These are phyloP conservation scores for Agraylea sexmaculata DNA, from an alignment of 1,140 invertebrate species.

Conservation along the genomic window DNA sequence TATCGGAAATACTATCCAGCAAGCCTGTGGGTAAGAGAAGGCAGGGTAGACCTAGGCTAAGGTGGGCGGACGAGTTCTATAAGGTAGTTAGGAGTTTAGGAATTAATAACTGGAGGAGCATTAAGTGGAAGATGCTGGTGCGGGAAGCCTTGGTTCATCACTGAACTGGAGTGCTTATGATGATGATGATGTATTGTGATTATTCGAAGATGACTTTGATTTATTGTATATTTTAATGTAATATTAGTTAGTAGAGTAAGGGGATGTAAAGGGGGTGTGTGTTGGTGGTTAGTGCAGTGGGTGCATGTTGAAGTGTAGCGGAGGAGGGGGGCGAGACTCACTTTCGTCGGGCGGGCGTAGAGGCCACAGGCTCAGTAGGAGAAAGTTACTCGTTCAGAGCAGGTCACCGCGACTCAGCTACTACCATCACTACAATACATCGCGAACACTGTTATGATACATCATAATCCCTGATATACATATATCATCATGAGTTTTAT, in stretches of 20 bases:
- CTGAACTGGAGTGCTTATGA: background rate
- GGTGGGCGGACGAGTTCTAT: too few species aligned
- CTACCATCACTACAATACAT: conserved; percentile 13
- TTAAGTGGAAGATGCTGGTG: too few species aligned
- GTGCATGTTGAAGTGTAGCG: background rate
- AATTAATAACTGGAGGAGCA: too few species aligned
- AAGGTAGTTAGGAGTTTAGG: too few species aligned
- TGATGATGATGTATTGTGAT: background rate
- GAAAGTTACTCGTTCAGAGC: conserved; percentile 26
- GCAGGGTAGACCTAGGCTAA: too few species aligned
- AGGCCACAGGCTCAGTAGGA: conserved; percentile 22
- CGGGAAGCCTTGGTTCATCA: background rate
- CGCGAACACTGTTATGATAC: conserved; percentile 9
- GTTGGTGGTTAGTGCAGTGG: background rate
- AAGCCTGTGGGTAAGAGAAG: too few species aligned
- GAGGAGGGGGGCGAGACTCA: conserved; percentile 14
- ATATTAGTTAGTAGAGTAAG: too few species aligned
- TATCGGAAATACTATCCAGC: too few species aligned
- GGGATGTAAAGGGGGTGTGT: background rate
- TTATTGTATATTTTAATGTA: background rate
- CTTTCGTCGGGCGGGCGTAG: conserved; percentile 16
- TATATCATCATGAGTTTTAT: conserved; percentile 15
- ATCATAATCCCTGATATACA: background rate
- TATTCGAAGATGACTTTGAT: background rate
- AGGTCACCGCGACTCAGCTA: conserved; percentile 25